Evolutionary conservation across 1,140 invertebrate species (phyloP).

Genomic region (Eueides isabella): DNA sequence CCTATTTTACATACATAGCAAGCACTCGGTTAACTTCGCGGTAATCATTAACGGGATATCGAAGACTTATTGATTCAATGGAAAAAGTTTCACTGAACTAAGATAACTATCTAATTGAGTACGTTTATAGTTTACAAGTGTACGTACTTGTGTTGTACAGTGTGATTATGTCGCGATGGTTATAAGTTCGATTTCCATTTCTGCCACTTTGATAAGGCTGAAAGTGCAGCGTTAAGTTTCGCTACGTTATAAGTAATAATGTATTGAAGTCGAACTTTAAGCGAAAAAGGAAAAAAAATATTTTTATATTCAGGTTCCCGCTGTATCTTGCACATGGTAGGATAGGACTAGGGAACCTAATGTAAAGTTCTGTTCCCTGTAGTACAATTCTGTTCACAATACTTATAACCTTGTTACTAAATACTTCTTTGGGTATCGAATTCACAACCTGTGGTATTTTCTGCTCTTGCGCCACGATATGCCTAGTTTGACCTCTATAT

Average conservation of each 20-base stretch:
- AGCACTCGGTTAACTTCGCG: slow-evolving; percentile 28
- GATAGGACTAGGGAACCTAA: no score
- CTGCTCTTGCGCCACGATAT: no score
- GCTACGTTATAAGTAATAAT: neutral
- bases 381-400: no score
- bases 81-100: slow-evolving; percentile 29
- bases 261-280: neutral
- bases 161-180: neutral
- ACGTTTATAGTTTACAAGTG: slow-evolving; percentile 10
- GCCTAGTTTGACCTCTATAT: neutral
- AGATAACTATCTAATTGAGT: slow-evolving; percentile 20
- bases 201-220: neutral
- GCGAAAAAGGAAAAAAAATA: no score
- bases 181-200: no score
- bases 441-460: no score
- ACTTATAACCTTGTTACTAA: no score
- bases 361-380: no score
- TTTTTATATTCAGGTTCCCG: no score
- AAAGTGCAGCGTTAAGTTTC: neutral
- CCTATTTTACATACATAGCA: neutral
- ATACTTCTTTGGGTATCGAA: no score
- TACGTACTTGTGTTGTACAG: no score
- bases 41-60: slow-evolving; percentile 48
- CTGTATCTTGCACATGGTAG: no score
- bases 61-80: slow-evolving; percentile 39